Conservation (phyloP, 2,797 vertebrate genomes). For the Muraenolepis orangiensis region DNA sequence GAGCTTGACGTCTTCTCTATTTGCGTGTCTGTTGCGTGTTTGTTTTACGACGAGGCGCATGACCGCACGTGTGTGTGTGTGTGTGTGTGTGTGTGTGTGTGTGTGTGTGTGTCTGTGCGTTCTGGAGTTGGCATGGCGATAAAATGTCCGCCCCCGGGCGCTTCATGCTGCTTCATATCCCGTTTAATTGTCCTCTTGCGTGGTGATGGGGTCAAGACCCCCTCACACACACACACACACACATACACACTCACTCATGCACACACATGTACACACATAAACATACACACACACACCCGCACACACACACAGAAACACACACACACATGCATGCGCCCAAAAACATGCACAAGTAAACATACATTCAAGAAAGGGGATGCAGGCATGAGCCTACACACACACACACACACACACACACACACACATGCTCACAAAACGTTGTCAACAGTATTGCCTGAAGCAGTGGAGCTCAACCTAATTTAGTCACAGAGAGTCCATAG, state of each 20-base stretch:
- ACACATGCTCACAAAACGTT: too few relatives aligned
- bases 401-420: too few relatives aligned
- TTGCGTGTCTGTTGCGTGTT: background rate
- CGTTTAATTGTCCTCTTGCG: slow-evolving; percentile 36
- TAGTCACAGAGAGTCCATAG: too few relatives aligned
- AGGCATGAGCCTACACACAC: too few relatives aligned
- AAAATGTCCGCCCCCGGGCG: slow-evolving; percentile 28
- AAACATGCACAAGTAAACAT: too few relatives aligned
- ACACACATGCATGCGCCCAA: too few relatives aligned
- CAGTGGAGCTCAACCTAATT: too few relatives aligned
- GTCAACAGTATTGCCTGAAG: too few relatives aligned
- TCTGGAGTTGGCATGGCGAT: slow-evolving; percentile 22
- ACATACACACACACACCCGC: background rate
- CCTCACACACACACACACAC: slow-evolving; percentile 5
- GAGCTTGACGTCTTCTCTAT: slow-evolving; percentile 16
- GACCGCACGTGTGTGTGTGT: background rate
- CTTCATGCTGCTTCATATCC: slow-evolving; percentile 36
- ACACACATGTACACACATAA: background rate
- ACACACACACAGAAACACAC: background rate
- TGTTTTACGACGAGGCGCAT: background rate
- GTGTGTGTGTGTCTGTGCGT: slow-evolving; percentile 22
- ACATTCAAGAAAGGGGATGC: too few relatives aligned
- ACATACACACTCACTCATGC: background rate
- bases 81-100: slow-evolving; percentile 29
- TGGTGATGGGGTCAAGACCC: slow-evolving; percentile 47